These are phyloP conservation scores for Trichonephila inaurata DNA, from an alignment of 1,140 invertebrate genomes.

Conservation along the genomic window DNA sequence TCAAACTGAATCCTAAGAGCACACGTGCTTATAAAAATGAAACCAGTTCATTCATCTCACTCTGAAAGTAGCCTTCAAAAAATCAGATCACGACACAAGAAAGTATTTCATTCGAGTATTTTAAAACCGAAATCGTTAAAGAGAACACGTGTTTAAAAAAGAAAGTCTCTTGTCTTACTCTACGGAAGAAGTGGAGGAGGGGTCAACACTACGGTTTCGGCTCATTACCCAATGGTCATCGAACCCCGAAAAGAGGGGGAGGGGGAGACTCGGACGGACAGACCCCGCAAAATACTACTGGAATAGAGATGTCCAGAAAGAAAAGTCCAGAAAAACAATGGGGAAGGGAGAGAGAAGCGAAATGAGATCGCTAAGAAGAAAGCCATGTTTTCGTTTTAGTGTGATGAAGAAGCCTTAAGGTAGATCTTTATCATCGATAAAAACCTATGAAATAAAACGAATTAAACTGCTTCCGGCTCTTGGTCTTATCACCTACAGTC, in stretches of 20 bases:
- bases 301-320: too few species aligned
- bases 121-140: too few species aligned
- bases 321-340: not conserved
- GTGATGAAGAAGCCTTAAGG: not conserved
- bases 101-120: too few species aligned
- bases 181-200: not conserved
- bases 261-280: not conserved
- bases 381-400: not conserved
- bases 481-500: not conserved
- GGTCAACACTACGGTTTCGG: not conserved
- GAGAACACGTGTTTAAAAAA: not conserved
- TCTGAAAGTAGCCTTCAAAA: too few species aligned
- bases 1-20: too few species aligned
- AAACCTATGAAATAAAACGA: not conserved
- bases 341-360: not conserved
- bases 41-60: too few species aligned
- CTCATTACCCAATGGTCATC: slow-evolving; percentile 9
- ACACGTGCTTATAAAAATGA: too few species aligned
- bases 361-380: not conserved
- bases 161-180: not conserved
- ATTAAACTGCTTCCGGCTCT: not conserved
- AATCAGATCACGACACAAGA: too few species aligned
- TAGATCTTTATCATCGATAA: not conserved
- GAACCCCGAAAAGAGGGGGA: not conserved
- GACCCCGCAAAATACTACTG: not conserved